A percentile compares a stretch with the other conserved stretches of the same genome.
phyloP scores from a whole-genome alignment of 2,888 invertebrate species.

The Amiota communis region DNA sequence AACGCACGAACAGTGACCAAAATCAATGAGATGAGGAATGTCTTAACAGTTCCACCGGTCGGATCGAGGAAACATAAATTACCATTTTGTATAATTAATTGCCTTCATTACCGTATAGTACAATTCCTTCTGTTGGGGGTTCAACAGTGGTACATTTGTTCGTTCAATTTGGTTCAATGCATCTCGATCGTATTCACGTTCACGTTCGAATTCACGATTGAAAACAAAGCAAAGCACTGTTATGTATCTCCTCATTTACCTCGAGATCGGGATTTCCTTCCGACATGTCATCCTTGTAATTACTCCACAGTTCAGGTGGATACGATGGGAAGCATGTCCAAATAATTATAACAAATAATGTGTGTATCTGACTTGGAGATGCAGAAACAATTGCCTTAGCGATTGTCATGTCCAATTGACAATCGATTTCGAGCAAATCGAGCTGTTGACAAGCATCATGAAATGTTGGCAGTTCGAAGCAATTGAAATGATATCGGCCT shows the following conservation, averaged over 20 bases:
- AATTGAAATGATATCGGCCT: too few relatives aligned
- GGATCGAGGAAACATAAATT: neutral
- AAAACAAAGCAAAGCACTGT: neutral
- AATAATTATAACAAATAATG: constrained; percentile 20
- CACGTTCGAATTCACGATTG: neutral
- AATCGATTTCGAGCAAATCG: constrained; percentile 10
- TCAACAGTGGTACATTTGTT: neutral
- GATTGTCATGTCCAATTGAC: too few relatives aligned
- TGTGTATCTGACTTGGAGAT: constrained; percentile 16
- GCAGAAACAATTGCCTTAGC: constrained; percentile 14
- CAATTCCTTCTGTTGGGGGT: too few relatives aligned
- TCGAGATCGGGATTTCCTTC: neutral
- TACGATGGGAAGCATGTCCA: constrained; percentile 21
- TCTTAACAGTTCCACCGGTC: neutral
- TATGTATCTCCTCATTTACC: neutral
- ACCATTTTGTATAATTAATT: constrained; percentile 4
- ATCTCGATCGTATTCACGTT: constrained; percentile 15
- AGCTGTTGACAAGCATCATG: constrained; percentile 13
- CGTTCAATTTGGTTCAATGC: neutral
- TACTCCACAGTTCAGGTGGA: constrained; percentile 23
- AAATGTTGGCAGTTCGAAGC: too few relatives aligned
- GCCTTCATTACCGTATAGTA: neutral
- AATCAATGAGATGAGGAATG: too few relatives aligned
- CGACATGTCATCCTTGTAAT: constrained; percentile 29
- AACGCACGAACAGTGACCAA: constrained; percentile 10